Evolutionary conservation across 2,113 vertebrate genomes (phyloP), one percentile per base, ranked within the genome.

Genomic region (Enhydra lutris): DNA sequence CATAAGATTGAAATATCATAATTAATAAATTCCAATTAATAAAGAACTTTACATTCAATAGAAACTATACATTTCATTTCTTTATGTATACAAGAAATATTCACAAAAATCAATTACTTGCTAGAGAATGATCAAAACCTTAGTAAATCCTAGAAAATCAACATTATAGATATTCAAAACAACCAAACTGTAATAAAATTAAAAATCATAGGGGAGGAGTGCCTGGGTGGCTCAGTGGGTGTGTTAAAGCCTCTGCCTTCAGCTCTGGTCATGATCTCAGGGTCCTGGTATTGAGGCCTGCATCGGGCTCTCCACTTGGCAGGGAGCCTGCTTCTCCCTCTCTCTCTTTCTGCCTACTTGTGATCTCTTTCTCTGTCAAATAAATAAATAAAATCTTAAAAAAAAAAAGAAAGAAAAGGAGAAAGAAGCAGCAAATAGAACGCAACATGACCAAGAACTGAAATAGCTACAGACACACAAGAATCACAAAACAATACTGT

Each of bases 171-270:
- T 29, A 50, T 17, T 91, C 24, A 83, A 95, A 50, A 42, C 55
- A 79, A 73, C 67, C 42, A 91, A 87, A 93, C 81, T 39, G 20
- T 74, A 83, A 79, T 74, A 47, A 91, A 89, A 94, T 91, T 57
- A 47, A 92, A 92, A 92, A 42, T 39, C 24, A 55, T 2, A n/a
- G 13, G 11, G 50, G 42, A 86, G 67, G 52, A 4, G 15, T 3
- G 52, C 52, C 17, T 55, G 52, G 17, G 52, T 55, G 52, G 52
- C 52, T 55, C 52, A 55, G 52, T 55, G 52, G 52, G 52, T 55
- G 52, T 17, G 52, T 55, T 55, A 55, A 55, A 55, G 52, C 52
- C 52, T 55, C 52, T 55, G 52, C 52, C 52, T 55, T 55, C 52
- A 55, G 52, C 52, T 55, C 52, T 0, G 17, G 52, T 18, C 52